Evolutionary conservation across 92 coral and sea anemone genomes (phyloP).

Genomic region (Chrysogorgia sp.): DNA sequence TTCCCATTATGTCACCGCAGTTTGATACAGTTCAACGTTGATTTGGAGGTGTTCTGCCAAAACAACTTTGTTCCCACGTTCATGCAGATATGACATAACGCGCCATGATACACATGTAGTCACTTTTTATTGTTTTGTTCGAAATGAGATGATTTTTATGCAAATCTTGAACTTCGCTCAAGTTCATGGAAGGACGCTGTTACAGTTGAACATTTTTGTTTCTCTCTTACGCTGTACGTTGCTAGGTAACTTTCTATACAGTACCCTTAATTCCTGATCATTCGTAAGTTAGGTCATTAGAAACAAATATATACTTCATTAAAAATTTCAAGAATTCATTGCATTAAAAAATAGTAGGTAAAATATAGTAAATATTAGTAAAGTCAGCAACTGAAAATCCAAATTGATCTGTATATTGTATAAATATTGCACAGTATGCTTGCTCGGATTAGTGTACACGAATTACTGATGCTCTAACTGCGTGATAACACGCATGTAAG

Average conservation of each 20-base stretch:
- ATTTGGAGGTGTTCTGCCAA: neutral
- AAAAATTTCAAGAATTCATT: too few species aligned
- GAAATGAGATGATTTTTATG: slow-evolving; percentile 1
- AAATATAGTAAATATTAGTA: too few species aligned
- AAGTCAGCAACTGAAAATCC: too few species aligned
- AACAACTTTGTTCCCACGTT: neutral
- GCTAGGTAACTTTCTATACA: neutral
- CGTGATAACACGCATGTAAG: too few species aligned
- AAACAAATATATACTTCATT: neutral
- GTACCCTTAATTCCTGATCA: neutral
- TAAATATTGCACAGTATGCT: too few species aligned
- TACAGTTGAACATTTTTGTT: neutral
- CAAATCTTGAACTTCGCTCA: slow-evolving; percentile 18
- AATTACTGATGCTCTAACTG: too few species aligned
- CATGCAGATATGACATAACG: neutral
- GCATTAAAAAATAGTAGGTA: too few species aligned
- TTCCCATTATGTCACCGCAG: slow-evolving; percentile 21
- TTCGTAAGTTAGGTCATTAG: neutral
- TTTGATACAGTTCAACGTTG: slow-evolving; percentile 8
- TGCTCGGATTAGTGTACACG: too few species aligned
- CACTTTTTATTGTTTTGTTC: slow-evolving; percentile 6
- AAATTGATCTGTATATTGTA: too few species aligned
- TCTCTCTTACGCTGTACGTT: neutral
- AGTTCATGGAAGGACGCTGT: neutral
- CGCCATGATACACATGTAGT: neutral